Evolutionary conservation across 2,113 vertebrate species (phyloP).

Genomic region (Atherinomorus stipes): DNA sequence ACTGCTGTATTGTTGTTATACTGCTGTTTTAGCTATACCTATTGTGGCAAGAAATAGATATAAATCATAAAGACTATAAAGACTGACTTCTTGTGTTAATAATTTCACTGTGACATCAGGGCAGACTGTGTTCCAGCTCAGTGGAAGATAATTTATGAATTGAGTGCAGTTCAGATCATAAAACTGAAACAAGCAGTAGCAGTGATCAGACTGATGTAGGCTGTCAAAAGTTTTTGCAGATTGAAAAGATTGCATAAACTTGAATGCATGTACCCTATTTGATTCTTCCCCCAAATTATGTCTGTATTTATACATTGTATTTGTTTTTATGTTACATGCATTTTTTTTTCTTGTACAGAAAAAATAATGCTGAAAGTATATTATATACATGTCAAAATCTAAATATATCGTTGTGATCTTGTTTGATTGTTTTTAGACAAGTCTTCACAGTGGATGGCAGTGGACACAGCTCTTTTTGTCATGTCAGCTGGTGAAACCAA

Average conservation of each 20-base stretch:
- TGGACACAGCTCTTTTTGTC: conserved; percentile 90
- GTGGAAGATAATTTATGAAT: conserved; percentile 2
- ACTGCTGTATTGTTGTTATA: neutral
- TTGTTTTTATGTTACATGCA: neutral
- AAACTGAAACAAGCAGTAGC: neutral
- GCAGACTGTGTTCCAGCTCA: conserved; percentile 8
- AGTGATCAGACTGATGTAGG: neutral
- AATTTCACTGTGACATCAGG: neutral
- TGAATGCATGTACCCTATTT: too few relatives aligned
- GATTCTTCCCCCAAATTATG: too few relatives aligned
- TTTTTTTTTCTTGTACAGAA: neutral
- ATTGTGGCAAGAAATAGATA: too few relatives aligned
- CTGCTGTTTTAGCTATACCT: neutral
- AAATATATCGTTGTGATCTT: neutral
- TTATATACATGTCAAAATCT: neutral
- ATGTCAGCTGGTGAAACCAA: conserved; percentile 84
- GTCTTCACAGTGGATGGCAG: conserved; percentile 84
- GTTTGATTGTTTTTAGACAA: conserved; percentile 78
- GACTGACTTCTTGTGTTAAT: neutral
- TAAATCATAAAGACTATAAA: neutral
- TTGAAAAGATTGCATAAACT: too few relatives aligned
- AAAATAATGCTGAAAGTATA: too few relatives aligned
- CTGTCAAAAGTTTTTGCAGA: neutral
- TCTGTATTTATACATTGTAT: neutral
- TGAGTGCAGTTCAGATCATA: neutral